Conservation (phyloP, 2,888 invertebrate genomes). For the Caenorhabditis plicata region DNA sequence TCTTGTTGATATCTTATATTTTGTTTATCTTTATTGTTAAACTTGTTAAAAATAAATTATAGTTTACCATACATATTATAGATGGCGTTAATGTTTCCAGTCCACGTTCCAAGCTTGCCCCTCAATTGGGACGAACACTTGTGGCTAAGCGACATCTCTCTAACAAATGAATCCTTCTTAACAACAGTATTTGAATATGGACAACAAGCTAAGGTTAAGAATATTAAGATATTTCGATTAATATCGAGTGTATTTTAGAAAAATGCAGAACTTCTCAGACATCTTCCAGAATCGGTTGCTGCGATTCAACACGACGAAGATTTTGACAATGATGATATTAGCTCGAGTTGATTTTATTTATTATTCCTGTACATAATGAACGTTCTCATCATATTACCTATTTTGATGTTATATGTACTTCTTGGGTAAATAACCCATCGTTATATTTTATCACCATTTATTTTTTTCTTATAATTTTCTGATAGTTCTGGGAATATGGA, state of each 20-base stretch:
- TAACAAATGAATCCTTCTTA: slow-evolving; percentile 25
- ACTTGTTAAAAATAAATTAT: not conserved
- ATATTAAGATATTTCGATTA: not conserved
- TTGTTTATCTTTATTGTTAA: not conserved
- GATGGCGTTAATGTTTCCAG: slow-evolving; percentile 40
- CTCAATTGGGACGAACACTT: slow-evolving; percentile 37
- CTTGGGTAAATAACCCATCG: not conserved
- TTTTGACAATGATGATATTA: too few species aligned
- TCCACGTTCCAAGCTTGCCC: slow-evolving; percentile 32
- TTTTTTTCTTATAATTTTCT: not conserved
- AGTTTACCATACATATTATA: not conserved
- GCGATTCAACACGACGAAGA: slow-evolving; percentile 7
- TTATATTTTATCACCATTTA: not conserved
- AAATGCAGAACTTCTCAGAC: slow-evolving; percentile 24
- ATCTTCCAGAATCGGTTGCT: slow-evolving; percentile 19
- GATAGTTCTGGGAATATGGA: too few species aligned
- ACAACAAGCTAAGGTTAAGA: slow-evolving; percentile 10
- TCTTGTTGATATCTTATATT: not conserved
- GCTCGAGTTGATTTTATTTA: not conserved
- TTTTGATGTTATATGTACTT: not conserved
- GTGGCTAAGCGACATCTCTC: slow-evolving; percentile 30
- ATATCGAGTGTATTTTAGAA: slow-evolving; percentile 5
- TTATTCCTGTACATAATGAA: not conserved
- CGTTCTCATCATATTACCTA: slow-evolving; percentile 1
- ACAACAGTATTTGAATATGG: slow-evolving; percentile 34